Conservation (phyloP, 2,888 invertebrate genomes). For the Parnassius glacialis region DNA sequence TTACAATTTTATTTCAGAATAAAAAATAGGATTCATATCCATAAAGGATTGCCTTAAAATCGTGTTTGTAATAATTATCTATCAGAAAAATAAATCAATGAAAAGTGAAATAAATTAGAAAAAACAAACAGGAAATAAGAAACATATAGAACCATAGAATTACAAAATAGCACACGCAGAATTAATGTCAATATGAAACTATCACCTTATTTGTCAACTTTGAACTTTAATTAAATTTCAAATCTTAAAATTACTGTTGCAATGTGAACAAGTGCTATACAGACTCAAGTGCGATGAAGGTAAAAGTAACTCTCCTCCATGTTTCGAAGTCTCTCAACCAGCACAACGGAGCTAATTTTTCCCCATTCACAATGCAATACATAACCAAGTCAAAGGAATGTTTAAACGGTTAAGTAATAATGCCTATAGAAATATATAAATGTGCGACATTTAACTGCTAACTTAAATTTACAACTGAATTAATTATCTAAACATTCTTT, state of each 20-base stretch:
- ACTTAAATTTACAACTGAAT: constrained; percentile 80
- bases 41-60: constrained; percentile 66
- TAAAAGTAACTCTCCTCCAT: constrained; percentile 24
- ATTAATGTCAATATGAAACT: constrained; percentile 71
- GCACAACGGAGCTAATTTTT: constrained; percentile 21
- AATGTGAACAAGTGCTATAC: constrained; percentile 47
- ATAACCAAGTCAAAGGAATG: constrained; percentile 79
- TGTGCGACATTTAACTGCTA: constrained; percentile 77
- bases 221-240: constrained; percentile 73
- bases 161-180: constrained; percentile 71
- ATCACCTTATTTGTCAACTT: constrained; percentile 76
- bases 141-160: constrained; percentile 67
- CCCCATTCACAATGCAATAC: constrained; percentile 58
- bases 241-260: constrained; percentile 72
- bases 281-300: neutral
- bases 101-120: constrained; percentile 75
- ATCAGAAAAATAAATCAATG: constrained; percentile 64
- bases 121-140: constrained; percentile 59
- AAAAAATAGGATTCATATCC: constrained; percentile 65
- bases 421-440: constrained; percentile 76
- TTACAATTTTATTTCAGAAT: constrained; percentile 49
- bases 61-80: constrained; percentile 67
- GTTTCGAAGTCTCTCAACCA: constrained; percentile 29
- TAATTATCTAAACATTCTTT: constrained; percentile 70
- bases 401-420: constrained; percentile 79